Percentiles rank a stretch among this genome's conserved stretches.
phyloP scores from a whole-genome alignment of 2,797 vertebrate genomes.

The Alosa sapidissima region DNA sequence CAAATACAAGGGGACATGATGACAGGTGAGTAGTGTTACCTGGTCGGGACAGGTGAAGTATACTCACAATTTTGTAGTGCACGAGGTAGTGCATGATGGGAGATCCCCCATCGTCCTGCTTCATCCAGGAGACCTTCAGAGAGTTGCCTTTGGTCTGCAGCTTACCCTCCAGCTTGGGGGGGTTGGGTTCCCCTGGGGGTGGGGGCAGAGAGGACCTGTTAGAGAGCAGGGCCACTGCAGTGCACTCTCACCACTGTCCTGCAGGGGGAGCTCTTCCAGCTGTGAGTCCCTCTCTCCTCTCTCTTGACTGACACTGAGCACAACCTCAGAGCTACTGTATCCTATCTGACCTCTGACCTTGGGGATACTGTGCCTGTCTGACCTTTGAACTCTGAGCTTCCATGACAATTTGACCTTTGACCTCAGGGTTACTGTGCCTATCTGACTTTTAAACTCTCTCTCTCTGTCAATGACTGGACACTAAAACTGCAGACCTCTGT shows the following conservation, averaged over 20 bases:
- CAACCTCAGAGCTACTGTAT: neutral
- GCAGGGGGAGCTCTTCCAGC: neutral
- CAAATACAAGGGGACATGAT: too few species aligned
- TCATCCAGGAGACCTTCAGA: slow-evolving; percentile 88
- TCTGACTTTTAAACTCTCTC: too few species aligned
- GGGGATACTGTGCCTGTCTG: too few species aligned
- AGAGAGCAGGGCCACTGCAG: neutral
- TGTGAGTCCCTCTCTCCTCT: neutral
- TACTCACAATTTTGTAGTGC: slow-evolving; percentile 78
- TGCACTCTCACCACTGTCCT: neutral
- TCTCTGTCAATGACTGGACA: too few species aligned
- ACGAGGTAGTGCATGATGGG: slow-evolving; percentile 94
- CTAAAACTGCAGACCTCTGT: too few species aligned
- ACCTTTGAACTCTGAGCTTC: neutral
- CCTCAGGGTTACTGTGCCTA: too few species aligned
- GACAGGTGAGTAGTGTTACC: slow-evolving; percentile 58
- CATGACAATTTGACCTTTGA: neutral
- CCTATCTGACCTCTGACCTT: neutral
- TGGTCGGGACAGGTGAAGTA: too few species aligned
- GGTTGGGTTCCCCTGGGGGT: slow-evolving; percentile 90
- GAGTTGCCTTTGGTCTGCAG: slow-evolving; percentile 82
- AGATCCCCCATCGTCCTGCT: slow-evolving; percentile 96
- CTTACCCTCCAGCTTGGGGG: slow-evolving; percentile 87
- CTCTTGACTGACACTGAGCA: neutral
- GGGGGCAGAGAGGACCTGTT: neutral